phyloP scores from a whole-genome alignment of 2,888 invertebrate species.

The Nomada goodeniana region DNA sequence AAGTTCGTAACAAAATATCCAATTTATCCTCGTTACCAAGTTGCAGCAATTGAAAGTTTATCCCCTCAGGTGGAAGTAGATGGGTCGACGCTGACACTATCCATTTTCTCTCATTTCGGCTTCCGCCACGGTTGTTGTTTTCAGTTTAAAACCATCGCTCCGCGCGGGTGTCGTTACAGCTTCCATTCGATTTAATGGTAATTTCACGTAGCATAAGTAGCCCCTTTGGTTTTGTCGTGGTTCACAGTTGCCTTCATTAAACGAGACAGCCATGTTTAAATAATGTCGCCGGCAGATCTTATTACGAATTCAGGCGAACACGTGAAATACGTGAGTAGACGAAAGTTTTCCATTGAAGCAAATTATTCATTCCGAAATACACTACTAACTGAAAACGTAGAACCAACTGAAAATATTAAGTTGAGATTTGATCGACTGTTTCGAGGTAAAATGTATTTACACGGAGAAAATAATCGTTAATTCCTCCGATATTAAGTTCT shows the following conservation, averaged over 20 bases:
- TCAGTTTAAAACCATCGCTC: conserved; percentile 19
- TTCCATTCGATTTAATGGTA: conserved; percentile 21
- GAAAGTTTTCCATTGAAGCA: too few relatives aligned
- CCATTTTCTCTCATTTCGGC: conserved; percentile 43
- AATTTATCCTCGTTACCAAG: conserved; percentile 64
- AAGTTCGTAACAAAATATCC: conserved; percentile 58
- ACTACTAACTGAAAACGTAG: too few relatives aligned
- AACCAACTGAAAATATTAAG: too few relatives aligned
- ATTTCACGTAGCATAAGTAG: conserved; percentile 14
- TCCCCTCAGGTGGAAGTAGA: conserved; percentile 47
- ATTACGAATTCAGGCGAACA: neutral
- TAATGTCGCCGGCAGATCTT: neutral
- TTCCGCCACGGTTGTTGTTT: conserved; percentile 13
- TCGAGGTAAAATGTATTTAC: too few relatives aligned
- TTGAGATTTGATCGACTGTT: too few relatives aligned
- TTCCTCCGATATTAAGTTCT: too few relatives aligned
- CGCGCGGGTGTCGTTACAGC: conserved; percentile 2
- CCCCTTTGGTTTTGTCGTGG: too few relatives aligned
- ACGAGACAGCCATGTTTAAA: neutral
- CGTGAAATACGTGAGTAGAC: neutral
- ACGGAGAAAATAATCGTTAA: too few relatives aligned
- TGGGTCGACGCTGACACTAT: conserved; percentile 50
- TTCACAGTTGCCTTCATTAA: neutral
- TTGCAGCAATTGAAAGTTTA: conserved; percentile 65
- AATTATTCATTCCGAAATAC: too few relatives aligned